Evolutionary conservation across 2,888 invertebrate genomes (phyloP).

Genomic region (Lydus trimaculatus): DNA sequence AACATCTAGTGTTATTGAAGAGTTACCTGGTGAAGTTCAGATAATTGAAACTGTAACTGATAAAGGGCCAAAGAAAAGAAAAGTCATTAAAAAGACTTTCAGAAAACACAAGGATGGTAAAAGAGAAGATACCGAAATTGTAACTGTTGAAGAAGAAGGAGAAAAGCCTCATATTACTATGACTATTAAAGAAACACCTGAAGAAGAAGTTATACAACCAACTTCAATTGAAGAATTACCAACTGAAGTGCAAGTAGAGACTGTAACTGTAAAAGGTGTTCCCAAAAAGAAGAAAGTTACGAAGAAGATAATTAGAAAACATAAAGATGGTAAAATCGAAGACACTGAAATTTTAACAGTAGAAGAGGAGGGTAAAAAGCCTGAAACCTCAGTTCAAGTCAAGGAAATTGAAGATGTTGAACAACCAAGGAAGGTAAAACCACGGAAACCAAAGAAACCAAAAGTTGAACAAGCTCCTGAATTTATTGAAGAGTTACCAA

Average conservation of each 20-base stretch:
- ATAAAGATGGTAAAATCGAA: constrained; percentile 51
- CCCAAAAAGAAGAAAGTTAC: constrained; percentile 46
- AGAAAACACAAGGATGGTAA: constrained; percentile 43
- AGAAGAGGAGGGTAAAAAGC: constrained; percentile 50
- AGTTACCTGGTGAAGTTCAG: constrained; percentile 38
- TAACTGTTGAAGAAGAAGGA: constrained; percentile 53
- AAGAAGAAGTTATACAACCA: constrained; percentile 22
- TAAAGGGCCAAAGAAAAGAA: constrained; percentile 41
- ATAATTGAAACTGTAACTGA: constrained; percentile 38
- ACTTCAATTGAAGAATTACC: constrained; percentile 45
- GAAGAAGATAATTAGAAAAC: constrained; percentile 58
- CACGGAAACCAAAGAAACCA: constrained; percentile 44
- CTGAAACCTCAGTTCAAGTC: constrained; percentile 50
- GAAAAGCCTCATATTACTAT: constrained; percentile 53
- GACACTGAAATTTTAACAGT: constrained; percentile 58
- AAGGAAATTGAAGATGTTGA: constrained; percentile 38
- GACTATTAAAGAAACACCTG: constrained; percentile 41
- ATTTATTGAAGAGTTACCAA: constrained; percentile 48
- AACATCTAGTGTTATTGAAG: not conserved
- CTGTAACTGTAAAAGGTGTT: constrained; percentile 1
- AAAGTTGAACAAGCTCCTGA: constrained; percentile 44
- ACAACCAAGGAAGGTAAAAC: constrained; percentile 41
- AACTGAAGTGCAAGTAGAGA: constrained; percentile 39
- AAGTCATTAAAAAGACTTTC: constrained; percentile 26
- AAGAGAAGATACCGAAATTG: constrained; percentile 41